Percentiles rank a stretch among this genome's conserved stretches.
Evolutionary conservation across 2,797 vertebrate genomes (phyloP).

Genomic region (Nannoperca australis): DNA sequence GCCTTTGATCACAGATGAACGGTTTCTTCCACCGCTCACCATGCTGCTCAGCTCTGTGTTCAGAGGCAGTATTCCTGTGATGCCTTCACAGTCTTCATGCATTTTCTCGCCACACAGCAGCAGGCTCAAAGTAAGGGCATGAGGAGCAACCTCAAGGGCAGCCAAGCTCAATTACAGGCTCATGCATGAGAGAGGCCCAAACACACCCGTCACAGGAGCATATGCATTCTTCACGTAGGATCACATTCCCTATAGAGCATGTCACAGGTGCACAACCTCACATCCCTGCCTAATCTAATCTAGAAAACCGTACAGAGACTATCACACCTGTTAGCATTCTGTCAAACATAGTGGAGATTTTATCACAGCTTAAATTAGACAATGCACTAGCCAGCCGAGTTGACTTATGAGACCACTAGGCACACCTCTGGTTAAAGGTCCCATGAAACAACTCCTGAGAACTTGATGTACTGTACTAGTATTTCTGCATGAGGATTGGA

Average conservation of each 20-base stretch:
- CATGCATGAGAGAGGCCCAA: slow-evolving; percentile 69
- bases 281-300: slow-evolving; percentile 40
- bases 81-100: slow-evolving; percentile 71
- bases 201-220: slow-evolving; percentile 53
- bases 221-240: slow-evolving; percentile 48
- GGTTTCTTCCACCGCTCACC: slow-evolving; percentile 9
- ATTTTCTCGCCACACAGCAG: slow-evolving; percentile 75
- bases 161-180: slow-evolving; percentile 54
- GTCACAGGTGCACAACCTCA: slow-evolving; percentile 73
- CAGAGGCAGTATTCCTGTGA: slow-evolving; percentile 73
- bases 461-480: neutral
- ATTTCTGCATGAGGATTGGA: neutral
- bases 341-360: slow-evolving; percentile 84
- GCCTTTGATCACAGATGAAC: slow-evolving; percentile 65
- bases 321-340: slow-evolving; percentile 33
- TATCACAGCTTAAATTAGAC: slow-evolving; percentile 28
- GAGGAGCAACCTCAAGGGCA: slow-evolving; percentile 80
- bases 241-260: slow-evolving; percentile 78
- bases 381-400: slow-evolving; percentile 11
- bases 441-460: slow-evolving; percentile 27
- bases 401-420: slow-evolving; percentile 27
- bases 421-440: slow-evolving; percentile 37
- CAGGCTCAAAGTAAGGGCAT: slow-evolving; percentile 81
- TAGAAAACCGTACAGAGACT: slow-evolving; percentile 36
- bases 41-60: slow-evolving; percentile 30